phyloP scores from a whole-genome alignment of 2,113 vertebrate species.

The Poecilia latipinna region DNA sequence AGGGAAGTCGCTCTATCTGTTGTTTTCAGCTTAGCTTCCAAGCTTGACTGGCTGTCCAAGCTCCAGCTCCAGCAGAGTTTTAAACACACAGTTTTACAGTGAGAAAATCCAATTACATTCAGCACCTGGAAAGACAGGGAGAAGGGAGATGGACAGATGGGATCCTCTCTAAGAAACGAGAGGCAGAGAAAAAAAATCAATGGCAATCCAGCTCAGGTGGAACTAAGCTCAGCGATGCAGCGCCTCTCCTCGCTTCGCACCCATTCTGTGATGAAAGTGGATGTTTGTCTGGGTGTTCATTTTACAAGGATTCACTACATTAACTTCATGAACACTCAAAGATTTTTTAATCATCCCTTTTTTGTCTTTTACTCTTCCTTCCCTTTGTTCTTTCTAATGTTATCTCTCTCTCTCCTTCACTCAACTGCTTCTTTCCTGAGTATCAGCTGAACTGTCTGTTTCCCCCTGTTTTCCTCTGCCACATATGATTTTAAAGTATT shows the following conservation, averaged over 20 bases:
- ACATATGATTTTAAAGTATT: constrained; percentile 1
- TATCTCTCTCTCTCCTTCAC: constrained; percentile 10
- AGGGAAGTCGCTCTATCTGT: neutral
- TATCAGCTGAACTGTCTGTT: neutral
- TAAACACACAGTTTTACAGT: constrained; percentile 58
- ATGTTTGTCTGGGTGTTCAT: constrained; percentile 42
- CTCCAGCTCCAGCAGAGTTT: constrained; percentile 33
- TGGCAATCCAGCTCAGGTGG: constrained; percentile 61
- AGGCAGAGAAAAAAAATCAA: constrained; percentile 48
- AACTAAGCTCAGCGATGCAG: constrained; percentile 61
- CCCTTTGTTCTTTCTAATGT: constrained; percentile 10
- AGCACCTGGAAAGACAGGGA: constrained; percentile 42
- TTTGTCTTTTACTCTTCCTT: constrained; percentile 2
- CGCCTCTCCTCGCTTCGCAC: constrained; percentile 31
- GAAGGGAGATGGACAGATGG: constrained; percentile 35
- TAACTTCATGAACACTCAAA: constrained; percentile 42
- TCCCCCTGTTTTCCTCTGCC: neutral
- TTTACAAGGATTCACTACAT: constrained; percentile 52
- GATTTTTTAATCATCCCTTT: constrained; percentile 36
- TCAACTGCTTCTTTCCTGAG: neutral
- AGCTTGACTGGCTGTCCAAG: constrained; percentile 22
- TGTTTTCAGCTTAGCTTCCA: constrained; percentile 30
- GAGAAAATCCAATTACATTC: constrained; percentile 68
- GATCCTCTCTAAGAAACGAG: constrained; percentile 8
- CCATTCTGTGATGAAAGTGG: constrained; percentile 42